Conservation (phyloP, 2,113 vertebrate species). For the Drymodes brunneopygia region DNA sequence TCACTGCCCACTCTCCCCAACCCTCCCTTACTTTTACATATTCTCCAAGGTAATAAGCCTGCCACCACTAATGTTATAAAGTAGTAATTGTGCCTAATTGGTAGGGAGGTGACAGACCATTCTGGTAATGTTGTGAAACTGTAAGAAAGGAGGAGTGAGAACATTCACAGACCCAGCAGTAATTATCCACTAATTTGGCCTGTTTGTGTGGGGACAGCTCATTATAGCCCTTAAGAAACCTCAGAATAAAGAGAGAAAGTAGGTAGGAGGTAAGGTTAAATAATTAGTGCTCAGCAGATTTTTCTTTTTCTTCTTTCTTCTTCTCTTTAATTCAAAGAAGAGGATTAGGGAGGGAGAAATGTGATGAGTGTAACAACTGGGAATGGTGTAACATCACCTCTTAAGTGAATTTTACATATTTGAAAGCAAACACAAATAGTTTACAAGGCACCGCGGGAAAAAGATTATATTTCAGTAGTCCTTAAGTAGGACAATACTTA, state of each 20-base stretch:
- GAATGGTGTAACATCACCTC: slow-evolving; percentile 37
- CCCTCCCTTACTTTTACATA: slow-evolving; percentile 78
- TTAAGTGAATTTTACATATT: slow-evolving; percentile 53
- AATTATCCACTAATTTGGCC: slow-evolving; percentile 98
- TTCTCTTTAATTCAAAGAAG: slow-evolving; percentile 61
- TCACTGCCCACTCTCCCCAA: slow-evolving; percentile 49
- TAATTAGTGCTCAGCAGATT: slow-evolving; percentile 87
- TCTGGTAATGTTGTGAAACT: slow-evolving; percentile 87
- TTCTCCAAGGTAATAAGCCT: slow-evolving; percentile 87
- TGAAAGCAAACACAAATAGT: slow-evolving; percentile 9
- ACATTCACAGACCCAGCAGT: slow-evolving; percentile 86
- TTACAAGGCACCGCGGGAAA: slow-evolving; percentile 6
- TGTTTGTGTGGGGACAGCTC: slow-evolving; percentile 97
- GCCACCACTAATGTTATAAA: slow-evolving; percentile 89
- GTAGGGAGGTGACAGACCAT: slow-evolving; percentile 95
- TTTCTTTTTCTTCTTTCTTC: not conserved
- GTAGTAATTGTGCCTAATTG: slow-evolving; percentile 99
- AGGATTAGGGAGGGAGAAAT: slow-evolving; percentile 67
- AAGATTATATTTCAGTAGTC: not conserved
- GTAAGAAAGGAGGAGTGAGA: slow-evolving; percentile 84
- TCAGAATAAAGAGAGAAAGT: slow-evolving; percentile 86
- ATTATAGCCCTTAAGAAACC: slow-evolving; percentile 94
- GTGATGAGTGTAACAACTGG: slow-evolving; percentile 68
- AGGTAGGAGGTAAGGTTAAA: slow-evolving; percentile 99
- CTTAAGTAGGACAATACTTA: not conserved